Percentiles rank a stretch among this genome's conserved stretches.
Conservation (phyloP, 92 coral and sea anemone genomes). For the Heliopora coerulea region DNA sequence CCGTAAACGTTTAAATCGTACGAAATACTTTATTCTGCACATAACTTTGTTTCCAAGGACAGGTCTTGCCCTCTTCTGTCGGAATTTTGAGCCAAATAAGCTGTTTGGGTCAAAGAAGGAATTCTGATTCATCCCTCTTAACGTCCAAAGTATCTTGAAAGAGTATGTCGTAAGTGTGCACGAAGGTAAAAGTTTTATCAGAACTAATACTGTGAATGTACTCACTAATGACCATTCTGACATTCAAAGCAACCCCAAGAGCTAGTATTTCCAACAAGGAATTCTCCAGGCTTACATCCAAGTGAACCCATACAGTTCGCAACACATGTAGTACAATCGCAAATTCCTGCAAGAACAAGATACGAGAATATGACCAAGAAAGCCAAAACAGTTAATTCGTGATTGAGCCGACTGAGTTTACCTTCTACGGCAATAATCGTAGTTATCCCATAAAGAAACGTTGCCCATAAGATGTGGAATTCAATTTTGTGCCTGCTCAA, state of each 20-base stretch:
- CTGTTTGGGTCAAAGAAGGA: too few species aligned
- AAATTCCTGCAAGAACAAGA: constrained; percentile 53
- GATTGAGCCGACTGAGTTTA: neutral
- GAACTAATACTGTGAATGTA: too few species aligned
- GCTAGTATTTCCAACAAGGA: constrained; percentile 59
- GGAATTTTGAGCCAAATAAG: too few species aligned
- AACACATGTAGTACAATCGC: constrained; percentile 92
- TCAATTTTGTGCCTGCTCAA: neutral
- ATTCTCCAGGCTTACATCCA: constrained; percentile 76
- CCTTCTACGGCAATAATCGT: neutral
- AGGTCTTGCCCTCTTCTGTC: too few species aligned
- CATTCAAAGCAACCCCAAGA: constrained; percentile 80
- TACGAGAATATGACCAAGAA: neutral
- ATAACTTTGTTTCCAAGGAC: too few species aligned
- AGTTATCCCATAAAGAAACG: neutral
- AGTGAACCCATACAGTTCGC: constrained; percentile 74
- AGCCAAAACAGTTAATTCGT: neutral
- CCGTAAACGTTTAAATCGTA: too few species aligned
- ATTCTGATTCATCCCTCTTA: too few species aligned
- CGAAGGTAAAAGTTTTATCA: too few species aligned
- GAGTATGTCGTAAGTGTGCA: too few species aligned
- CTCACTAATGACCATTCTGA: constrained; percentile 87
- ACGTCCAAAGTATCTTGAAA: too few species aligned
- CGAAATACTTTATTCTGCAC: too few species aligned
- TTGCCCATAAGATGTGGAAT: neutral